Evolutionary conservation across 2,888 invertebrate genomes (phyloP).

Genomic region (Clepsis dumicolana): DNA sequence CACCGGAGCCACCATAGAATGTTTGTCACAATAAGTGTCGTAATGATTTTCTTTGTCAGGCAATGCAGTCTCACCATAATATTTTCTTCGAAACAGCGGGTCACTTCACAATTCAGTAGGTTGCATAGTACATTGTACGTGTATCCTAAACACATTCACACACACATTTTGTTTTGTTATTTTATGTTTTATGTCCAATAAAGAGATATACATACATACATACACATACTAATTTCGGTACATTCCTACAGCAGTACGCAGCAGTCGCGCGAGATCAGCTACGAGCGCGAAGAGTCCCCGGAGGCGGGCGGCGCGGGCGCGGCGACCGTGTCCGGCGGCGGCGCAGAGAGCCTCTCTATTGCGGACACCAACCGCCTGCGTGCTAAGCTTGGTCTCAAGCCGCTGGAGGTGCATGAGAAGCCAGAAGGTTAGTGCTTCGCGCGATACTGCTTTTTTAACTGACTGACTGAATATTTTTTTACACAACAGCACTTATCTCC

Average conservation of each 20-base stretch:
- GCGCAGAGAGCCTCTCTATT: constrained; percentile 88
- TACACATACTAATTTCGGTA: neutral
- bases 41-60: too few relatives aligned
- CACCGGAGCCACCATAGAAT: too few relatives aligned
- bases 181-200: too few relatives aligned
- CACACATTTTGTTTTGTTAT: too few relatives aligned
- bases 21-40: too few relatives aligned
- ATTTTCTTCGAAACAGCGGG: too few relatives aligned
- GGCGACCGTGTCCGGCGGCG: constrained; percentile 59
- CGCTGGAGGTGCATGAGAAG: constrained; percentile 89
- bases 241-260: neutral
- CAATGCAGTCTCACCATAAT: too few relatives aligned
- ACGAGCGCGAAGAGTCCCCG: constrained; percentile 49
- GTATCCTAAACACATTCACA: too few relatives aligned
- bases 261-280: constrained; percentile 51
- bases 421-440: constrained; percentile 70
- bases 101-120: too few relatives aligned
- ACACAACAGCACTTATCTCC: neutral
- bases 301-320: constrained; percentile 54
- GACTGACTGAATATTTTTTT: too few relatives aligned
- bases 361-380: constrained; percentile 95
- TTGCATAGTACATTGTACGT: too few relatives aligned
- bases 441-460: neutral
- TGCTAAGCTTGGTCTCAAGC: constrained; percentile 97
- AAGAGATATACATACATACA: too few relatives aligned